Conservation (phyloP, 35 echinoderm and acorn worm species). For the Hemicentrotus pulcherrimus region DNA sequence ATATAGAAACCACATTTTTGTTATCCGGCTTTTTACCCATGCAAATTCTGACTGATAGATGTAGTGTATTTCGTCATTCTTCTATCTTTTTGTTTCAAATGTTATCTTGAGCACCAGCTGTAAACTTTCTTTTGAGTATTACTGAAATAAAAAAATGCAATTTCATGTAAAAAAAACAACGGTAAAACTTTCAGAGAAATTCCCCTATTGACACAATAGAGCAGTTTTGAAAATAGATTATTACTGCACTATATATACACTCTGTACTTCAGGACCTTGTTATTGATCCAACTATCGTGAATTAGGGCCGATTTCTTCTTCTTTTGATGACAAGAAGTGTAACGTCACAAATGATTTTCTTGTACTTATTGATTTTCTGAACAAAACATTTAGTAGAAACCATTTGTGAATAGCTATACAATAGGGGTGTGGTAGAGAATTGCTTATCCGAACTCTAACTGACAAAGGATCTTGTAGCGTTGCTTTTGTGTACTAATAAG, state of each 20-base stretch:
- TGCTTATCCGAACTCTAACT: not conserved
- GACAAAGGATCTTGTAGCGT: not conserved
- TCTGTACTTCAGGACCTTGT: not conserved
- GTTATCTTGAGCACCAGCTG: not conserved
- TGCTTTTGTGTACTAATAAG: not conserved
- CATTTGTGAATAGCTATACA: not conserved
- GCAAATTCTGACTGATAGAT: too few species aligned
- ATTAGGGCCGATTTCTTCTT: not conserved
- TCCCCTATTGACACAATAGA: too few species aligned
- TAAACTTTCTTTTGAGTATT: not conserved
- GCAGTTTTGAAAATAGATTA: not conserved
- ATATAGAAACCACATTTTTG: too few species aligned
- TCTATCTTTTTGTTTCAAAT: not conserved
- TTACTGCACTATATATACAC: not conserved
- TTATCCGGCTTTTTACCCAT: too few species aligned
- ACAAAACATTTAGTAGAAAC: not conserved
- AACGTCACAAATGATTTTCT: not conserved
- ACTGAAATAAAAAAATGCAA: not conserved
- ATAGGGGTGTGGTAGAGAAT: not conserved
- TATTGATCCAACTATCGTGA: not conserved
- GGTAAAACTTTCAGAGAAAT: too few species aligned
- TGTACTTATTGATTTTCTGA: not conserved
- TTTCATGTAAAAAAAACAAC: not conserved
- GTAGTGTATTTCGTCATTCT: too few species aligned
- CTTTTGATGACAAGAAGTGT: not conserved